These are phyloP conservation scores for Anaspis maculata DNA, from an alignment of 2,888 invertebrate species.

Conservation along the genomic window DNA sequence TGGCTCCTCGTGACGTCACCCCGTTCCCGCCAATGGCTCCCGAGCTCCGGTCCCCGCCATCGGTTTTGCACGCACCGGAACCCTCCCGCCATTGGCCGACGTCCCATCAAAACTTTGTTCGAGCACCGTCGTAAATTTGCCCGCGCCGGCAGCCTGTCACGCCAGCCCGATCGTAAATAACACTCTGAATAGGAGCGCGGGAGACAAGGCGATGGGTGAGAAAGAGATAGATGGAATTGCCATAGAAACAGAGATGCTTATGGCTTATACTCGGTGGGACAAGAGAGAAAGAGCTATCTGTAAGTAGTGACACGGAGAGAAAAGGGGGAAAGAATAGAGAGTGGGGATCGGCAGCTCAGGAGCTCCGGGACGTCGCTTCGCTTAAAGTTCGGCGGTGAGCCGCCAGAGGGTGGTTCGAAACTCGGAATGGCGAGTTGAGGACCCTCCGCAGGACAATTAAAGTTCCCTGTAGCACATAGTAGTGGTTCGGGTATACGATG, in stretches of 20 bases:
- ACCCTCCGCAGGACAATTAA: too few species aligned
- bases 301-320: too few species aligned
- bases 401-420: too few species aligned
- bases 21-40: slow-evolving; percentile 21
- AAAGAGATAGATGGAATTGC: slow-evolving; percentile 1
- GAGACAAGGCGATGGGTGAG: background rate
- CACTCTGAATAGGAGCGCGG: slow-evolving; percentile 11
- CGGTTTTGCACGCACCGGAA: slow-evolving; percentile 7
- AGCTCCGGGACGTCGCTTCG: too few species aligned
- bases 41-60: slow-evolving; percentile 13
- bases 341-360: too few species aligned
- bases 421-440: too few species aligned
- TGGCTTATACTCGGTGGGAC: too few species aligned
- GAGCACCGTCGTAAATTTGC: slow-evolving; percentile 20
- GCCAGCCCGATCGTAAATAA: slow-evolving; percentile 22
- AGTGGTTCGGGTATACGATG: too few species aligned
- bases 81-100: slow-evolving; percentile 19
- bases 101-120: slow-evolving; percentile 10
- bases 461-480: too few species aligned
- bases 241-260: too few species aligned
- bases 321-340: too few species aligned
- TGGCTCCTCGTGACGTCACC: slow-evolving; percentile 27
- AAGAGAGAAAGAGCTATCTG: slow-evolving; percentile 2
- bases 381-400: too few species aligned
- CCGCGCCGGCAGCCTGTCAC: slow-evolving; percentile 20